These are phyloP conservation scores for Orius laevigatus DNA, from an alignment of 1,140 invertebrate species.

Conservation along the genomic window DNA sequence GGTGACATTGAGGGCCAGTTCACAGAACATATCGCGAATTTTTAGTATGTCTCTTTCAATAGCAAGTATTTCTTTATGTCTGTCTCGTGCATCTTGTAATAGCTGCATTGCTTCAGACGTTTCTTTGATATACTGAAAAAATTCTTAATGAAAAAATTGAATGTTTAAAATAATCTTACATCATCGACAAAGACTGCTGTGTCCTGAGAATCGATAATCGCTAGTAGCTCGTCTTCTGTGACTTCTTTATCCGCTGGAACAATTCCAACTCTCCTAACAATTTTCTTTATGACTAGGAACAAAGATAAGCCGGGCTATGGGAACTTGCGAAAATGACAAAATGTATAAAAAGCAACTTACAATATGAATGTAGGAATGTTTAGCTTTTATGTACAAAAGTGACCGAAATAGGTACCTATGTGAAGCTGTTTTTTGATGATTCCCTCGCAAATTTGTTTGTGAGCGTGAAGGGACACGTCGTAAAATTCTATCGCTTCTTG, in stretches of 20 bases:
- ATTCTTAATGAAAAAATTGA: background rate
- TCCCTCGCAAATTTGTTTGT: constrained; percentile 9
- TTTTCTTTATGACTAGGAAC: constrained; percentile 12
- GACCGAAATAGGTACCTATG: constrained; percentile 12
- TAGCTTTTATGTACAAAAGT: background rate
- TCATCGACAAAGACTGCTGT: constrained; percentile 12
- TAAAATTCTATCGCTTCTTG: constrained; percentile 8
- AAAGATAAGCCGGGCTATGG: constrained; percentile 2
- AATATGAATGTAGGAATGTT: background rate
- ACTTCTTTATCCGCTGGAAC: constrained; percentile 15
- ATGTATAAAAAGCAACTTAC: background rate
- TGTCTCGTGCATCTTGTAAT: constrained; percentile 12
- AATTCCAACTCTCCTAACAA: constrained; percentile 11
- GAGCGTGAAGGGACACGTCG: background rate
- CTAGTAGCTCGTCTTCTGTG: constrained; percentile 7
- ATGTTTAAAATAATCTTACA: constrained; percentile 5
- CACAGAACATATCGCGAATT: constrained; percentile 12
- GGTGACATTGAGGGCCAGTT: constrained; percentile 7
- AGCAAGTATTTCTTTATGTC: constrained; percentile 12
- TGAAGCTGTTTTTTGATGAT: constrained; percentile 12
- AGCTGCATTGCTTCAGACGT: constrained; percentile 10
- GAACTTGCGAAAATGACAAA: background rate
- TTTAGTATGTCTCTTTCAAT: constrained; percentile 9
- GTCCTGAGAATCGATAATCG: constrained; percentile 10
- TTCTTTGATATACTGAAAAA: constrained; percentile 13